Base-by-base conservation (phyloP, 2,888 invertebrate species). In the Rhyacophila evoluta region DNA sequence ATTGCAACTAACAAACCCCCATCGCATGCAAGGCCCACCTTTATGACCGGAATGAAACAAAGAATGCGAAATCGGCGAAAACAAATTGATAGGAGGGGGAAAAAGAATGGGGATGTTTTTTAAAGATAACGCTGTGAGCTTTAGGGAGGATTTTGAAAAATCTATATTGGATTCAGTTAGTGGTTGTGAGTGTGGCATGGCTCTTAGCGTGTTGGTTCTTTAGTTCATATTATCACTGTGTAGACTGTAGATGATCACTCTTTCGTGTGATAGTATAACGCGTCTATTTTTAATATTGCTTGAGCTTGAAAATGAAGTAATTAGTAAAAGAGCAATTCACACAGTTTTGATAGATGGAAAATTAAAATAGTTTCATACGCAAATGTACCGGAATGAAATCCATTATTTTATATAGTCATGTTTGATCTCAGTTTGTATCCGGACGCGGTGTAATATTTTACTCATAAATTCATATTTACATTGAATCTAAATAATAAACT, bases 41-140 rank as follows among this genome's bases (percentile, higher is more conserved):
- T 25, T 29, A 36, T 72, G 15, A 19, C 37, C 29, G 37, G 37
- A 72, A 55, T 55, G 55, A 55, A 55, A 55, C 55, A 55, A 55
- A 55, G 55, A 55, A 55, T 55, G 73, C n/a, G 67, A 71, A 67
- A 71, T 76, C 71, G 28, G 72, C 72, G 33, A 37, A 73, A 77
- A 67, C 68, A 77, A 77, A 77, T 77, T 77, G 77, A 77, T 77
- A 37, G 69, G 25, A 41, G 36, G 39, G 19, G n/a, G 39, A 39
- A 70, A 72, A 39, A 55, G 55, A 15, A 19, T 8, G 68, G 73
- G 69, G 77, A 70, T 77, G 73, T 77, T 69, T 68, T 68, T 73
- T 28, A 69, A 38, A 69, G 73, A 73, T 73, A 77, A 69, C 33
- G 39, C 29, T 5, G 69, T 8, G 69, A 33, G 69, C 69, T 55